A percentile compares a stretch with the other conserved stretches of the same genome.
Conservation (phyloP, 2,113 vertebrate genomes). For the Stegastes partitus region DNA sequence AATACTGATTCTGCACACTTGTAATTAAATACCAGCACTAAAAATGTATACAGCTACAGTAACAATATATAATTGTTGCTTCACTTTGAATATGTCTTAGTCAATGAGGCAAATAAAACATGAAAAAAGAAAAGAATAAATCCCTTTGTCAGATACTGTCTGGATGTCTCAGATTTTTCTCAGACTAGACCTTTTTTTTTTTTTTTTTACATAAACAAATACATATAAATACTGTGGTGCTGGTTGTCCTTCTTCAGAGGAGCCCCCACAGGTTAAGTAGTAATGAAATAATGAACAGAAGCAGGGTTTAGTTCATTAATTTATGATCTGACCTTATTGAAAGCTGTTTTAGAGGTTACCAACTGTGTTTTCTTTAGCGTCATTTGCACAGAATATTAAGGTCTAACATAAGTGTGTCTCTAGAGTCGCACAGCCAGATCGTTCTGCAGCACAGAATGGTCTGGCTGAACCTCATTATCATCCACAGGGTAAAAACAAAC, state of each 20-base stretch:
- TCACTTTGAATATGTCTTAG: background rate
- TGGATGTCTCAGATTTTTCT: no score
- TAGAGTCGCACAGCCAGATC: no score
- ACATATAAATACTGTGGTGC: no score
- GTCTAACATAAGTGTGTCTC: background rate
- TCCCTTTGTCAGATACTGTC: no score
- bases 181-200: no score
- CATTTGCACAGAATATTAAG: conserved; percentile 1
- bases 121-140: background rate
- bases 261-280: no score
- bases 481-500: no score
- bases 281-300: background rate
- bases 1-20: background rate
- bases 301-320: conserved; percentile 2
- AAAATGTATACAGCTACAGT: background rate
- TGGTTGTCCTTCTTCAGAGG: no score
- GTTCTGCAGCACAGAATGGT: no score
- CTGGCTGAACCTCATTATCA: no score
- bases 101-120: background rate
- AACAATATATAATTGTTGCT: background rate
- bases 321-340: background rate
- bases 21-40: background rate
- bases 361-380: background rate
- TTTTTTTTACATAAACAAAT: no score
- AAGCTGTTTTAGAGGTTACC: background rate